Evolutionary conservation across 2,888 invertebrate genomes (phyloP).

Genomic region (Acanthosepion pharaonis): DNA sequence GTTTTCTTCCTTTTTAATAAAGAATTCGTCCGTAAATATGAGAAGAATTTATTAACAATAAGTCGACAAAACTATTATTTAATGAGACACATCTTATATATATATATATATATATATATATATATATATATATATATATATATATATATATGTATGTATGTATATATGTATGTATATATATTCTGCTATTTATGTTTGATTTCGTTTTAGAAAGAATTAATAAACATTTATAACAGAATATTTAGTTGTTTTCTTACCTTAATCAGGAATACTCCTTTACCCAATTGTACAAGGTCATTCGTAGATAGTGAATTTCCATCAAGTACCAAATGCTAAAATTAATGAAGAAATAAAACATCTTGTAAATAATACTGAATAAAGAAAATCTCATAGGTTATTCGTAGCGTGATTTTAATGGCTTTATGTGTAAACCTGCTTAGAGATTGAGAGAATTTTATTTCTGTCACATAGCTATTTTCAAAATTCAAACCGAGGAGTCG

Average conservation of each 20-base stretch:
- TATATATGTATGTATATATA: not conserved
- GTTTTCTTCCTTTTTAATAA: too few species aligned
- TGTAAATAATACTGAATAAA: not conserved
- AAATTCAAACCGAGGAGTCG: too few species aligned
- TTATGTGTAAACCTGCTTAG: not conserved
- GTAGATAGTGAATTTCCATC: constrained; percentile 79
- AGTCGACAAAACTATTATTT: too few species aligned
- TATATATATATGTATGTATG: not conserved
- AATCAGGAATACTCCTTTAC: constrained; percentile 78
- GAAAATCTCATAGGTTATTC: not conserved
- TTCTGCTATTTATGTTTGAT: too few species aligned
- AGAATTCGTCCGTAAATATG: too few species aligned
- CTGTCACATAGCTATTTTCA: too few species aligned
- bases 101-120: not conserved
- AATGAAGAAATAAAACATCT: not conserved
- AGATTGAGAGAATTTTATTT: not conserved
- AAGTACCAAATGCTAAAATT: constrained; percentile 76
- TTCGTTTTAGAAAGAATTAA: too few species aligned
- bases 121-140: not conserved
- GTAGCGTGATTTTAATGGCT: not conserved
- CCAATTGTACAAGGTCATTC: constrained; percentile 78
- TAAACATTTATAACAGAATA: too few species aligned
- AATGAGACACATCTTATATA: not conserved
- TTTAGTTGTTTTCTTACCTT: constrained; percentile 73
- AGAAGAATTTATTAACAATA: too few species aligned